Base-by-base conservation (phyloP, 37 sponge, comb jelly and placozoan species). In the Oopsacas minuta region DNA sequence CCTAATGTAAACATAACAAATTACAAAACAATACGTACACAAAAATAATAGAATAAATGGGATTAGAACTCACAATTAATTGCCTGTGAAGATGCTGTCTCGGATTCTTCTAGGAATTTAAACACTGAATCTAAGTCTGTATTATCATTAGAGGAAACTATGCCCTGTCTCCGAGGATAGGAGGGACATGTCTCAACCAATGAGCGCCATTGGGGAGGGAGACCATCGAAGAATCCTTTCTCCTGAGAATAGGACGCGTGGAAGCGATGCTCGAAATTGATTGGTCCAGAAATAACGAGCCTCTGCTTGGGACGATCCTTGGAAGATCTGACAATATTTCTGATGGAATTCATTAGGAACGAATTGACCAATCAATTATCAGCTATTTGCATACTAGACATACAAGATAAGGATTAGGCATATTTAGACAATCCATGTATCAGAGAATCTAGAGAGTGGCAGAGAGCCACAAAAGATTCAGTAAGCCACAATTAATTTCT, bases 201-300 rank as follows among this genome's bases (percentile, higher is more conserved):
- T 1, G 38, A 52, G 35, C 82, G 52, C 95, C 95, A 94, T 81
- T 94, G 95, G 10, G 91, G 95, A 7, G 95, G 95, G 3, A 94
- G 86, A 0, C 92, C 95, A 0, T 51, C 39, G 81, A 89, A 88
- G 0, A 52, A 82, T 0, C 52, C 81, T 15, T 20, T 38, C 0
- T 37, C 83, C 0, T 39, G 22, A 38, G 87, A 87, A 39, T 53
- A 86, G 39, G 52, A 83, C 1, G 89, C 90, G 53, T 94, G 95
- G 52, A 90, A 87, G 53, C 88, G 88, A 36, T 94, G 95, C 53
- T 89, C 84, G 83, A 94, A 94, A 81, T 88, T 88, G 1, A 37
- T 81, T n/a, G 95, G 95, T 23, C 84, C 87, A 0, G 92, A 92
- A 34, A 94, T 94, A 61, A n/a, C 30, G 28, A 36, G 52, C 7